Percentiles rank a stretch among this genome's conserved stretches.
phyloP scores from a whole-genome alignment of 2,888 invertebrate species.

The Mythimna impura region DNA sequence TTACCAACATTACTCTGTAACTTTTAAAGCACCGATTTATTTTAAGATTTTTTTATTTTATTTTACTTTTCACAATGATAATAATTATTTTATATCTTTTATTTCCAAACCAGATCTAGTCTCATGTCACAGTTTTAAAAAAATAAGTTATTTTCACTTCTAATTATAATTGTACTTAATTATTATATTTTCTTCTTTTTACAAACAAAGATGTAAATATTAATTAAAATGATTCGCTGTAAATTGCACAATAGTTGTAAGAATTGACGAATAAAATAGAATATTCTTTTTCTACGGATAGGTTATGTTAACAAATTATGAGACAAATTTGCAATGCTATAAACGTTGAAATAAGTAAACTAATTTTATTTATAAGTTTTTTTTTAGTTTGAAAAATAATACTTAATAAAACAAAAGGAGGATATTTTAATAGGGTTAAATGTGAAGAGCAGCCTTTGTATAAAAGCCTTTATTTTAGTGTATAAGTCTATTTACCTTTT shows the following conservation, averaged over 20 bases:
- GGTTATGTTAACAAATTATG: conserved; percentile 24
- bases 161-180: conserved; percentile 65
- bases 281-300: conserved; percentile 13
- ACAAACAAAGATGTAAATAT: conserved; percentile 62
- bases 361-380: conserved; percentile 33
- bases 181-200: conserved; percentile 62
- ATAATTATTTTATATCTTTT: conserved; percentile 70
- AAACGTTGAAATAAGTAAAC: conserved; percentile 32
- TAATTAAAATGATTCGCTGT: conserved; percentile 64
- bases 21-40: conserved; percentile 64
- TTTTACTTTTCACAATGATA: conserved; percentile 58
- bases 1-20: conserved; percentile 73
- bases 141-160: conserved; percentile 81
- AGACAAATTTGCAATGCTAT: conserved; percentile 37
- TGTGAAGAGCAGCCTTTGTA: conserved; percentile 28
- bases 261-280: conserved; percentile 40
- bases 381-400: conserved; percentile 27
- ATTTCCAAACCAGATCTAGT: conserved; percentile 88
- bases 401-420: conserved; percentile 25
- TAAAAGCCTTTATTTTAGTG: conserved; percentile 41
- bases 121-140: conserved; percentile 89
- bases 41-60: conserved; percentile 61
- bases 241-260: conserved; percentile 68
- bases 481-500: conserved; percentile 16
- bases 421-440: conserved; percentile 35